Evolutionary conservation across 2,888 invertebrate genomes (phyloP), one percentile per base, ranked within the genome.

Genomic region (Piscicola geometra): DNA sequence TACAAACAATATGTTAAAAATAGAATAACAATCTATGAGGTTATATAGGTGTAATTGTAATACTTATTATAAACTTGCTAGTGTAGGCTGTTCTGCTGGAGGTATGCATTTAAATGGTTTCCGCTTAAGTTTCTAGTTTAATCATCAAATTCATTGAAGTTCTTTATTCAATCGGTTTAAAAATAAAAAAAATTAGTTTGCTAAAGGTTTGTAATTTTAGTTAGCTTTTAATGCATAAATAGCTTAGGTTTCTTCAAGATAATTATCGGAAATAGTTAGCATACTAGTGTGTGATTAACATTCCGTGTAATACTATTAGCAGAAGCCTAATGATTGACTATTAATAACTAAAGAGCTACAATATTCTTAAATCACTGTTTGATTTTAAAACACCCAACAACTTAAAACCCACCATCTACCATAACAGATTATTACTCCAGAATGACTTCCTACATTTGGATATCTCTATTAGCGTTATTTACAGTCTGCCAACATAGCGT

Each of bases 51-150:
- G 15, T 56, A 56, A 3, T 3, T n/a, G 9, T 5, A 56, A 56
- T 56, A 25, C 21, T 18, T 25, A 21, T 56, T 3, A 56, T 25
- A 5, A 25, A 56, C 60, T 56, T 56, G 60, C 60, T 56, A 56
- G 60, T 56, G 60, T 56, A 56, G 60, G 60, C 60, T 56, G 60
- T 25, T 56, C n/a, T 56, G 60, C 60, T 15, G 21, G 21, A 25
- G 60, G 3, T 18, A 3, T 56, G 3, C 60, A 18, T 15, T 56
- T 25, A 56, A 56, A 5, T 56, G 5, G 41, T 41, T 41, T 41
- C 41, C 41, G 41, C 15, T 41, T n/a, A n/a, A n/a, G 41, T 9
- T 41, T 41, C 15, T 41, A 9, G 41, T 41, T 41, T 41, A 41
- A 15, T 15, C 41, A 41, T 41, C 9, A 18, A 56, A 18, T 56